A percentile compares a stretch with the other conserved stretches of the same genome.
phyloP scores from a whole-genome alignment of 2,113 vertebrate species.

The Neodon shergylaensis region DNA sequence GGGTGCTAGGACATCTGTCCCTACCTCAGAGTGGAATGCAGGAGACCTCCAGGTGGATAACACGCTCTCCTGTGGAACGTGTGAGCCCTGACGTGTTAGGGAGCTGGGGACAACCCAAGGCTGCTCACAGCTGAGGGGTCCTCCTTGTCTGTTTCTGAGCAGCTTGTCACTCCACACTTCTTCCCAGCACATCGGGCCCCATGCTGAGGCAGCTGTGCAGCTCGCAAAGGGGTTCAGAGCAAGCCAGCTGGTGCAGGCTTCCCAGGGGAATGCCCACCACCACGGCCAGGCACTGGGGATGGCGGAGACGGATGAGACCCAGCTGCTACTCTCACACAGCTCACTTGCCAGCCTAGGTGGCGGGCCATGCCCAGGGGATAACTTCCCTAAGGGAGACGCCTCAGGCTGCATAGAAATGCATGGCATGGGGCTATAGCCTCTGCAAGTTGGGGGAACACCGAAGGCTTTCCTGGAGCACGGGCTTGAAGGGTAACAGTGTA shows the following conservation, averaged over 20 bases:
- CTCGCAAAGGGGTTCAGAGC: not conserved
- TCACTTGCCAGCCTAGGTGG: not conserved
- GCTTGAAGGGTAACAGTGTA: not conserved
- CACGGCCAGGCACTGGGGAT: not conserved
- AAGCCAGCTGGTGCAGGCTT: not conserved
- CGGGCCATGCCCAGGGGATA: not conserved
- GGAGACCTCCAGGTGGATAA: not conserved
- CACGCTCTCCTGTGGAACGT: not conserved
- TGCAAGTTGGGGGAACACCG: no score
- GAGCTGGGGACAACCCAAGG: not conserved
- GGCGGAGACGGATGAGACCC: accelerated
- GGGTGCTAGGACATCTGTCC: not conserved
- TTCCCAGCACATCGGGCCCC: not conserved
- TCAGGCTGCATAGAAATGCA: not conserved
- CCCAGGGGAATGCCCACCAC: not conserved
- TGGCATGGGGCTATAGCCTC: not conserved
- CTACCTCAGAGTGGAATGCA: not conserved
- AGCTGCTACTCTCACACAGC: not conserved
- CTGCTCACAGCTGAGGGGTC: not conserved
- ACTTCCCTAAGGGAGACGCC: not conserved
- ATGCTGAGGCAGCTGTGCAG: not conserved
- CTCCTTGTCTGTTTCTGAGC: not conserved
- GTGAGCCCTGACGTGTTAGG: not conserved
- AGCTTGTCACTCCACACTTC: not conserved
- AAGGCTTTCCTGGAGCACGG: not conserved